A percentile compares a stretch with the other conserved stretches of the same genome.
Evolutionary conservation across 2,888 invertebrate genomes (phyloP).

Genomic region (Idaea dimidiata): DNA sequence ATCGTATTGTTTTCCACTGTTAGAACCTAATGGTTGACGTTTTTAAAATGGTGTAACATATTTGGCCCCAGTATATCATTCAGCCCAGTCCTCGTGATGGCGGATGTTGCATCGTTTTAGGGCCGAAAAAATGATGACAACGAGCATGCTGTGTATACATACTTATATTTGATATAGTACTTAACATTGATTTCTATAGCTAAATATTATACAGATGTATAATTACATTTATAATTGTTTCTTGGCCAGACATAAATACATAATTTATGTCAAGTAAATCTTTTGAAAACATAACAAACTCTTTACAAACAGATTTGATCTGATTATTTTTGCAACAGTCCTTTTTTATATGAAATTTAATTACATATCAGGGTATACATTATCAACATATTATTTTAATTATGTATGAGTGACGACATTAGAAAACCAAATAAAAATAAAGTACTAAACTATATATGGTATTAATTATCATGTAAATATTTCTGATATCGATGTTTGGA

Average conservation of each 20-base stretch:
- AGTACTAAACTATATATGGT: too few relatives aligned
- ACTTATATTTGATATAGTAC: conserved; percentile 1
- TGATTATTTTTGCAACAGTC: background rate
- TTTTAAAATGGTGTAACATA: too few relatives aligned
- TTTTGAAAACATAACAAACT: background rate
- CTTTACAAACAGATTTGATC: background rate
- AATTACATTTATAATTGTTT: background rate
- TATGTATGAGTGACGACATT: too few relatives aligned
- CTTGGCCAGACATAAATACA: background rate
- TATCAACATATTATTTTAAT: too few relatives aligned
- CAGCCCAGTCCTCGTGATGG: background rate
- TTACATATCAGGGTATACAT: too few relatives aligned
- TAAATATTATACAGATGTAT: background rate
- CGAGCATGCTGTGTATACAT: background rate
- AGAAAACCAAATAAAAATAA: too few relatives aligned
- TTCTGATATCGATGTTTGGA: too few relatives aligned
- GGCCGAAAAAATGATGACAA: background rate
- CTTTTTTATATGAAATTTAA: too few relatives aligned
- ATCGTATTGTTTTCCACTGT: too few relatives aligned
- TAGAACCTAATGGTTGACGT: too few relatives aligned
- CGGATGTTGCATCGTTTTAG: background rate
- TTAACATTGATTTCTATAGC: background rate
- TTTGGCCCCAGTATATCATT: too few relatives aligned
- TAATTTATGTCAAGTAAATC: background rate
- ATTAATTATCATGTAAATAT: too few relatives aligned